Evolutionary conservation across 2,888 invertebrate genomes (phyloP).

Genomic region (Zhuqinia jingwanae): DNA sequence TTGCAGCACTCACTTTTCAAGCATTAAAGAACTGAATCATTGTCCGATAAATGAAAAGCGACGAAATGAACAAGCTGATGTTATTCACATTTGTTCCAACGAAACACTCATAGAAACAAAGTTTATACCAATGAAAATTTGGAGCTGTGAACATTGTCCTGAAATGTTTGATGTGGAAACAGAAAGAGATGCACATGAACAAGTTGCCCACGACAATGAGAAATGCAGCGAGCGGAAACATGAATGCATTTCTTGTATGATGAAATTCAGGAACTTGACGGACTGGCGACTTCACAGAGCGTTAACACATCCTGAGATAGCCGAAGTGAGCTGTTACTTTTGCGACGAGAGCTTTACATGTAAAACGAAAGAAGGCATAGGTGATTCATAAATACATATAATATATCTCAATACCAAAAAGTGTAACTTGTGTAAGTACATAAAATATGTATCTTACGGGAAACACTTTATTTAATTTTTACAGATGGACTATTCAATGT

Average conservation of each 20-base stretch:
- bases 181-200: neutral
- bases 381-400: neutral
- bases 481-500: neutral
- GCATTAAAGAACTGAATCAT: too few relatives aligned
- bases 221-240: too few relatives aligned
- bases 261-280: neutral
- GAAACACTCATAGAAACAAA: too few relatives aligned
- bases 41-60: too few relatives aligned
- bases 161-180: too few relatives aligned
- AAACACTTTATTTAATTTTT: neutral
- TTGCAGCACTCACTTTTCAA: too few relatives aligned
- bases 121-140: too few relatives aligned
- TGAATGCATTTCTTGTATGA: neutral
- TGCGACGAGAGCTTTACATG: neutral
- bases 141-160: too few relatives aligned
- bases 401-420: neutral
- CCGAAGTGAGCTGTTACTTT: neutral
- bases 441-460: neutral
- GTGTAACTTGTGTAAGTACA: neutral
- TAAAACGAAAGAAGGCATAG: neutral
- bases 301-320: neutral
- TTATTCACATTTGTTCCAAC: too few relatives aligned
- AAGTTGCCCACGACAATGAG: neutral
- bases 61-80: too few relatives aligned
- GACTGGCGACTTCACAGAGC: slow-evolving; percentile 26